Evolutionary conservation across 2,888 invertebrate genomes (phyloP), one percentile per base, ranked within the genome.

Genomic region (Rhodophaea formosa): DNA sequence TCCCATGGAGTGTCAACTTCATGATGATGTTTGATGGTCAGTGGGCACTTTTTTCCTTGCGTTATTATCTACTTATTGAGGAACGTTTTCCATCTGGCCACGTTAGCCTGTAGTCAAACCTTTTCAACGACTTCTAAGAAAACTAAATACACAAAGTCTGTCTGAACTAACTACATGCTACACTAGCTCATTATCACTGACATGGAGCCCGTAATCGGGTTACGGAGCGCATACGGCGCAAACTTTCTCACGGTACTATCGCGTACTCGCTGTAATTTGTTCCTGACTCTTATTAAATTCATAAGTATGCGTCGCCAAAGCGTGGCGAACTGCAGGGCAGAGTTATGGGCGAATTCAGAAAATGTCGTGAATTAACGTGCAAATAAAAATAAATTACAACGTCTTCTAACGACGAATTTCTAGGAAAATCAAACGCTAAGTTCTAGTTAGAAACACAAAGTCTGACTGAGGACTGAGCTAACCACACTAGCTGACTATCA

Each of bases 261-360:
- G 14, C 69, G 68, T 77, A 76, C 74, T 75, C 60, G 68, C 63
- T 71, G 77, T 85, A 83, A 84, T 84, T 85, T 82, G 82, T 84
- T 84, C 79, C 69, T 65, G 69, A 72, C 75, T 75, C 83, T 86
- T 84, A 84, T 86, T 86, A 83, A 84, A 86, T 84, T 85, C 83
- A 81, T 84, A 83, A 86, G 82, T 82, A 82, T 81, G 80, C 82
- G 75, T 70, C 67, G 71, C 72, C 67, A 67, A 69, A 62, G 65
- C 63, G 16, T 32, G 61, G 63, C 56, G 64, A 66, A 74, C 73
- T 66, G 62, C 69, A 75, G 79, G 79, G 69, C 71, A 70, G 8
- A 35, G 45, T 17, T 45, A n/a, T 12, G 23, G 15, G 49, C 51
- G 39, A 17, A 46, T 23, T n/a, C 23, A n/a, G 23, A 23, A 2